Conservation (phyloP, 1,140 invertebrate species). For the Zaprionus inermis region DNA sequence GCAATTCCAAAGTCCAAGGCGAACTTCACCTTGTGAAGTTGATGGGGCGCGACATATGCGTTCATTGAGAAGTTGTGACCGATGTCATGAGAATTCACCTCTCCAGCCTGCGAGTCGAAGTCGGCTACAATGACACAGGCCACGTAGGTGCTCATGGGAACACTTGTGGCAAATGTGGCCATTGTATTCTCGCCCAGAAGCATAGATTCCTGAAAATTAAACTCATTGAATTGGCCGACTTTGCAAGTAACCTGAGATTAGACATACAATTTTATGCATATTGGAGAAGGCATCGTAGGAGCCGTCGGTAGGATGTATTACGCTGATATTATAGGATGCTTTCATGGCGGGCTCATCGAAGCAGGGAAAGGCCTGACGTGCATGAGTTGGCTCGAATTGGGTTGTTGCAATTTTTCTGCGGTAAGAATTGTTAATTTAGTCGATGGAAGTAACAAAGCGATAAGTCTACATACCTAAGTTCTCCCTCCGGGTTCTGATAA, state of each 20-base stretch:
- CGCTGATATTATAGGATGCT: slow-evolving; percentile 92
- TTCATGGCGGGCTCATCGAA: slow-evolving; percentile 98
- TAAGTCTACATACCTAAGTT: slow-evolving; percentile 74
- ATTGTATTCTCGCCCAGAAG: slow-evolving; percentile 62
- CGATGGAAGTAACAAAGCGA: neutral
- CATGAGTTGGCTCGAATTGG: slow-evolving; percentile 97
- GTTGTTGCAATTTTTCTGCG: slow-evolving; percentile 92
- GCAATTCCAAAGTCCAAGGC: slow-evolving; percentile 91
- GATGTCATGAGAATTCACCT: slow-evolving; percentile 85
- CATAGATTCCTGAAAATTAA: slow-evolving; percentile 37
- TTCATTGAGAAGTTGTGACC: slow-evolving; percentile 87
- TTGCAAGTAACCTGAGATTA: neutral
- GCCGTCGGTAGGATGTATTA: slow-evolving; percentile 88
- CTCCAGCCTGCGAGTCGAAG: slow-evolving; percentile 87
- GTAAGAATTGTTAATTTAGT: neutral
- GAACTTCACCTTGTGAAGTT: slow-evolving; percentile 91
- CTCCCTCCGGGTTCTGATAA: slow-evolving; percentile 78
- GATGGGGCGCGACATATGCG: slow-evolving; percentile 90
- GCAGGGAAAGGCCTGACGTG: slow-evolving; percentile 96
- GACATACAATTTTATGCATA: slow-evolving; percentile 86
- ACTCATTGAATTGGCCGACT: neutral
- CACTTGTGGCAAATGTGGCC: slow-evolving; percentile 89
- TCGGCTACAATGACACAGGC: slow-evolving; percentile 96
- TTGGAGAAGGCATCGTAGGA: slow-evolving; percentile 92
- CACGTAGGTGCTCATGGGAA: slow-evolving; percentile 96